Evolutionary conservation across 1,140 invertebrate genomes (phyloP).

Genomic region (Lysiphlebus fabarum): DNA sequence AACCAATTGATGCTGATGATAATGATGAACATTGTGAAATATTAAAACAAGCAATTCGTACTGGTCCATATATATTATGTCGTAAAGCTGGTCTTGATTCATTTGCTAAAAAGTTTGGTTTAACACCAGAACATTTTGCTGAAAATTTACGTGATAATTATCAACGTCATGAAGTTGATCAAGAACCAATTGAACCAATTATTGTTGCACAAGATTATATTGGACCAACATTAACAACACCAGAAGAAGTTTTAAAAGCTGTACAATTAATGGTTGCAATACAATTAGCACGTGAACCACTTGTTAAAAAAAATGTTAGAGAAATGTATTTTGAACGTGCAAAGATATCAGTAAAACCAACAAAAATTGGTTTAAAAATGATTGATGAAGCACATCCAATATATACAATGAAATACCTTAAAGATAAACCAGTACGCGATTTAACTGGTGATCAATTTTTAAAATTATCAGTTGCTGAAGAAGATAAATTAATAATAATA

Average conservation of each 20-base stretch:
- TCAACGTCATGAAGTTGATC: constrained; percentile 94
- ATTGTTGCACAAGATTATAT: constrained; percentile 76
- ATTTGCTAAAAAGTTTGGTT: constrained; percentile 87
- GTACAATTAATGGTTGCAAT: constrained; percentile 92
- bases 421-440: constrained; percentile 91
- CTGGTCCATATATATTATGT: constrained; percentile 85
- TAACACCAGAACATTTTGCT: constrained; percentile 94
- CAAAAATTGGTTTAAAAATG: constrained; percentile 87
- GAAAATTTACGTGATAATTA: constrained; percentile 97
- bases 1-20: constrained; percentile 54
- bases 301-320: constrained; percentile 80
- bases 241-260: constrained; percentile 81
- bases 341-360: constrained; percentile 78
- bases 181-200: constrained; percentile 75
- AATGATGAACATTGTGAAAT: constrained; percentile 61
- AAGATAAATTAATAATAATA: constrained; percentile 79
- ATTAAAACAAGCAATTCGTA: constrained; percentile 81
- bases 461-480: constrained; percentile 77
- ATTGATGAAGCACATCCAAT: constrained; percentile 92
- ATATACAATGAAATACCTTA: constrained; percentile 88
- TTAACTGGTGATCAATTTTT: constrained; percentile 88
- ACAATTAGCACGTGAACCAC: constrained; percentile 88
- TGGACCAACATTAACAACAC: constrained; percentile 56
- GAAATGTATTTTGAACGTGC: constrained; percentile 91
- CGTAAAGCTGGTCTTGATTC: constrained; percentile 78